Evolutionary conservation across 2,797 vertebrate species (phyloP), one percentile per base, ranked within the genome.

Genomic region (Miichthys miiuy): DNA sequence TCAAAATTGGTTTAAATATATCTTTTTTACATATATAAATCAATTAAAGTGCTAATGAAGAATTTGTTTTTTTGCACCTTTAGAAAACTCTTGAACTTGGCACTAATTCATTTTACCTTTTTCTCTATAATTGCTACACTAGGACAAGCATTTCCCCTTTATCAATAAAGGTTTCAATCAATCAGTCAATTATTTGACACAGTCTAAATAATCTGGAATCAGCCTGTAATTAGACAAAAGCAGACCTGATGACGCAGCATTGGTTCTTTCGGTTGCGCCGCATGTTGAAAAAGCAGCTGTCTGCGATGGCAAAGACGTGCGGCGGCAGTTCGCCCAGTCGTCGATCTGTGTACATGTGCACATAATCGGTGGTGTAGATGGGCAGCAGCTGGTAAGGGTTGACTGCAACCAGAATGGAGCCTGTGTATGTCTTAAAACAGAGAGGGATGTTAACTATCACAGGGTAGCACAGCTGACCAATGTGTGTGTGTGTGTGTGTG

Each of bases 271-370:
- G 94, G 84, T 94, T 96, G 89, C 94, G 97, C 77, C 94, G 95
- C 97, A 99, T 97, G 91, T 97, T 98, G 93, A 98, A 98, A 81
- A 97, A 99, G 87, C 97, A 99, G 94, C 91, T 96, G 94, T 99
- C 97, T 57, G 98, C 97, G 7, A 99, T 94, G 93, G 98, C 96
- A 0, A 99, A 99, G 88, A 99, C 93, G 10, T 99, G 98, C 0
- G 98, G 98, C 0, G 97, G 97, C 83, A 99, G 91, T 74, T 99
- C 97, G 0, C 98, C 98, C 67, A 98, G 92, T 1, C 96, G 96
- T 9, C 75, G 95, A 78, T 96, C 96, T 7, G 95, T 96, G 92
- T 99, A 99, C 72, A 92, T 92, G 62, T 96, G 95, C 68, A 99
- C 97, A 62, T 98, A 95, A 70, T 99, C 98, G 0, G 81, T 83